These are phyloP conservation scores for Pipa parva DNA, from an alignment of 2,113 vertebrate genomes.

Conservation along the genomic window DNA sequence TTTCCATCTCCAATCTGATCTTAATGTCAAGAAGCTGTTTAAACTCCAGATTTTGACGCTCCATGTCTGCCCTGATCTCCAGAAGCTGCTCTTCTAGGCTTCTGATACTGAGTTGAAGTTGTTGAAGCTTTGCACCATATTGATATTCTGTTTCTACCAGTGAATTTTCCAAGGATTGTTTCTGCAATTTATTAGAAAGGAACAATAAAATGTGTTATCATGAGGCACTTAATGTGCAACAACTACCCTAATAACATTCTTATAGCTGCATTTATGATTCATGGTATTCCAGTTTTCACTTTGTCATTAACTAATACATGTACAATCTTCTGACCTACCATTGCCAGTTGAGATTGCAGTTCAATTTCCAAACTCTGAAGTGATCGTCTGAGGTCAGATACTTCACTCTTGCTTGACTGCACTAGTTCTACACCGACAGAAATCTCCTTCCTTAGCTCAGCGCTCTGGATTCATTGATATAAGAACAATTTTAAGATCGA, in stretches of 20 bases:
- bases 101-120: slow-evolving; percentile 47
- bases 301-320: too few relatives aligned
- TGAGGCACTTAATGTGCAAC: too few relatives aligned
- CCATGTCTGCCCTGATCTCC: slow-evolving; percentile 50
- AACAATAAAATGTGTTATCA: too few relatives aligned
- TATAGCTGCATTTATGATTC: too few relatives aligned
- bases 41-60: slow-evolving; percentile 48
- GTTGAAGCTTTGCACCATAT: slow-evolving; percentile 42
- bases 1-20: slow-evolving; percentile 63
- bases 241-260: too few relatives aligned
- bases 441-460: slow-evolving; percentile 64
- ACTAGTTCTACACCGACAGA: slow-evolving; percentile 51
- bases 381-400: slow-evolving; percentile 63
- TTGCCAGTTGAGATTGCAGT: slow-evolving; percentile 64
- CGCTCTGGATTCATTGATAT: slow-evolving; percentile 58
- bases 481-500: not conserved
- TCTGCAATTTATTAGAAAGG: too few relatives aligned
- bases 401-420: slow-evolving; percentile 53
- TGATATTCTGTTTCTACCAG: slow-evolving; percentile 52
- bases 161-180: slow-evolving; percentile 44
- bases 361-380: slow-evolving; percentile 74
- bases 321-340: slow-evolving; percentile 62
- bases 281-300: too few relatives aligned
- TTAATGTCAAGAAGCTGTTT: slow-evolving; percentile 56
- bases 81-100: slow-evolving; percentile 51